phyloP scores from a whole-genome alignment of 2,888 invertebrate species.

The Tetragnatha montana region DNA sequence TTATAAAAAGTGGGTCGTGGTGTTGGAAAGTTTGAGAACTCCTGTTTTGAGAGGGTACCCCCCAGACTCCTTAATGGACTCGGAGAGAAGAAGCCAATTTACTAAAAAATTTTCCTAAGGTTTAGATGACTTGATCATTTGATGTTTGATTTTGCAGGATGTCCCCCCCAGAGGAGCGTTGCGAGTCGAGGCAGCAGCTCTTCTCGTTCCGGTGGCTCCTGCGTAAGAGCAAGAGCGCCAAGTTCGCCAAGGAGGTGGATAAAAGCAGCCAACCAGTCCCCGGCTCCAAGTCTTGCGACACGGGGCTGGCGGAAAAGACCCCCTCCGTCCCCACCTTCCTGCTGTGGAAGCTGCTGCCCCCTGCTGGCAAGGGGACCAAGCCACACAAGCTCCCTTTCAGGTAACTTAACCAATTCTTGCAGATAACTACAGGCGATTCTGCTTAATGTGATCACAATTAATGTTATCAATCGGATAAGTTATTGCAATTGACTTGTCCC shows the following conservation, averaged over 20 bases:
- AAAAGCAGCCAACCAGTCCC: conserved; percentile 1
- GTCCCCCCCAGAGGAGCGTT: conserved; percentile 53
- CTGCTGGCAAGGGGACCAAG: conserved; percentile 19
- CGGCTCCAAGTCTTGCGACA: conserved; percentile 64
- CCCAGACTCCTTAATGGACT: too few species aligned
- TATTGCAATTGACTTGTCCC: too few species aligned
- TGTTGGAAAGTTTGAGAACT: too few species aligned
- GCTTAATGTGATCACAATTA: too few species aligned
- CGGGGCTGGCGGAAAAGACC: conserved; percentile 42
- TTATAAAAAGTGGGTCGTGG: too few species aligned
- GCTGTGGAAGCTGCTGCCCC: conserved; percentile 59
- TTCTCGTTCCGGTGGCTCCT: conserved; percentile 70
- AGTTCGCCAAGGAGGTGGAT: conserved; percentile 49
- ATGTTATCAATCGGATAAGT: too few species aligned
- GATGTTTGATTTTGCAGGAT: too few species aligned
- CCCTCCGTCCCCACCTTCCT: conserved; percentile 49
- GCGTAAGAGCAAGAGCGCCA: conserved; percentile 60
- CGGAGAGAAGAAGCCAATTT: too few species aligned
- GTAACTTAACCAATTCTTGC: neutral
- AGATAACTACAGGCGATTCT: too few species aligned
- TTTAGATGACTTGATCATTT: too few species aligned
- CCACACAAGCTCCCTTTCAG: neutral
- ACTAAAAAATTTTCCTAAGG: too few species aligned
- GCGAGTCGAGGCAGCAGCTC: conserved; percentile 25
- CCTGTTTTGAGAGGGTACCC: too few species aligned